phyloP scores from a whole-genome alignment of 2,113 vertebrate species.

The Campylorhamphus procurvoides region DNA sequence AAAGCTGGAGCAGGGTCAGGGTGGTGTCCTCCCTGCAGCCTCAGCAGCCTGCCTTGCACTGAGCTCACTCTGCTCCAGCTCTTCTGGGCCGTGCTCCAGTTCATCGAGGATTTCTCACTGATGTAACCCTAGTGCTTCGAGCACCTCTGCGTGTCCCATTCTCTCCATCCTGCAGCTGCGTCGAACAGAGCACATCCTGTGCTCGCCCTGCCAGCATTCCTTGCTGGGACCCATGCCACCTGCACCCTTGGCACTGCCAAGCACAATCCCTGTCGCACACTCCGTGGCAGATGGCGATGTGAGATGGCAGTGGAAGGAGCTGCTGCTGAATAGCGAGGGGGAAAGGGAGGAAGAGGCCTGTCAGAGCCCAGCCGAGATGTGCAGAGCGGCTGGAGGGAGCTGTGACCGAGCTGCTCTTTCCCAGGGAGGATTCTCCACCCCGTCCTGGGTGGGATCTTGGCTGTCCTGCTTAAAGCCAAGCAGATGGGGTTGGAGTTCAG shows the following conservation, averaged over 20 bases:
- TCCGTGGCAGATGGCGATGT: not conserved
- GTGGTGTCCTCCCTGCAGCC: fast-evolving
- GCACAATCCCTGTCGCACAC: fast-evolving
- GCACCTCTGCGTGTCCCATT: fast-evolving
- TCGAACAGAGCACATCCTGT: fast-evolving
- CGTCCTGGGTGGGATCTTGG: conserved; percentile 57
- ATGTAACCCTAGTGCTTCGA: not conserved
- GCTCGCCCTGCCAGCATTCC: not conserved
- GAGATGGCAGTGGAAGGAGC: not conserved
- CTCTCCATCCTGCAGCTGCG: not conserved
- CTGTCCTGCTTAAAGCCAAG: conserved; percentile 30
- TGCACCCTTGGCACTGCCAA: not conserved
- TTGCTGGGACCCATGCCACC: not conserved
- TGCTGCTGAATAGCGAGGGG: not conserved
- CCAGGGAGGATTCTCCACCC: conserved; percentile 63
- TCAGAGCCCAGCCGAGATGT: not conserved
- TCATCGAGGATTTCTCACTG: not conserved
- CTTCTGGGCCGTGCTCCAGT: not conserved
- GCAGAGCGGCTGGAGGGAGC: not conserved
- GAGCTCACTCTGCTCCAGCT: not conserved
- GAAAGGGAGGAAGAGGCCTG: not conserved
- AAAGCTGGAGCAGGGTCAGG: not conserved
- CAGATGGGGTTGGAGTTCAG: not conserved
- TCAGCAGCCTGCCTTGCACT: not conserved
- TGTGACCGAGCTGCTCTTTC: conserved; percentile 39